phyloP scores from a whole-genome alignment of 1,140 invertebrate genomes.

The Atta texana region DNA sequence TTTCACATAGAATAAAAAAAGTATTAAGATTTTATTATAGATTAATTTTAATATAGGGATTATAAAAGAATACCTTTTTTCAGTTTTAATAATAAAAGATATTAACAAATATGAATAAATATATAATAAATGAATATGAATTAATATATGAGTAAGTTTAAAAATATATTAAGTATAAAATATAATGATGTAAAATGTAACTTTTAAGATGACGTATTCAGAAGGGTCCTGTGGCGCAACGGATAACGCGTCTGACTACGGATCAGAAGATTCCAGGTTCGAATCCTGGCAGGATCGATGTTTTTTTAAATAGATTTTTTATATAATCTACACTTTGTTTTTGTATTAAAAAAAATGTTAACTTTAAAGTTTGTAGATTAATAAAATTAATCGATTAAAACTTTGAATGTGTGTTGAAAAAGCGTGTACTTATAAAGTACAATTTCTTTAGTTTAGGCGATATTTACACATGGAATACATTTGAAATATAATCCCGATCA shows the following conservation, averaged over 20 bases:
- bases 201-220: background rate
- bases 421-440: background rate
- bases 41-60: background rate
- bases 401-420: background rate
- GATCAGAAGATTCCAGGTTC: constrained; percentile 97
- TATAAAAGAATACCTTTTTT: background rate
- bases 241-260: constrained; percentile 93
- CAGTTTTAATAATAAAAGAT: background rate
- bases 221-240: constrained; percentile 59
- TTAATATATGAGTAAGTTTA: background rate
- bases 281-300: constrained; percentile 93
- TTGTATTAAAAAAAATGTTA: background rate
- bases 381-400: background rate
- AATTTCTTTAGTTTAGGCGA: background rate
- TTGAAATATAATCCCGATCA: no score
- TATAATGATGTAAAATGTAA: background rate
- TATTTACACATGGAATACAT: background rate
- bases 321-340: background rate
- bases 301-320: background rate
- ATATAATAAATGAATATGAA: background rate
- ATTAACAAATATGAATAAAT: background rate
- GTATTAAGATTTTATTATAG: background rate
- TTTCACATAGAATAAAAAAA: background rate
- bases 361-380: background rate
- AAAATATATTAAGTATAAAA: background rate